These are phyloP conservation scores for Chironex yamaguchii DNA, from an alignment of 30 jellyfish, hydroid and myxozoan genomes.

Conservation along the genomic window DNA sequence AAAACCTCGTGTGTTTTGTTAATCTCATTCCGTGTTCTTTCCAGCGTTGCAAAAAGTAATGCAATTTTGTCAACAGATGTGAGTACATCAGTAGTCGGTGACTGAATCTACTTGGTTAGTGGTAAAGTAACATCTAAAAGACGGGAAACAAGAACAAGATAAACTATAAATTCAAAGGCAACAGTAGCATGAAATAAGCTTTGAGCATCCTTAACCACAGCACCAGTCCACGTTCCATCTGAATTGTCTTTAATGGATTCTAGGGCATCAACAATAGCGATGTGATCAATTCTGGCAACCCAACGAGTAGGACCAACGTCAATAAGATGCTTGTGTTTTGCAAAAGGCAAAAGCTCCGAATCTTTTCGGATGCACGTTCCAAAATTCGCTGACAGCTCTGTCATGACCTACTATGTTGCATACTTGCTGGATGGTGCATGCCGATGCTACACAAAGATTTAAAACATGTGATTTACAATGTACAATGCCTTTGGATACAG, in stretches of 20 bases:
- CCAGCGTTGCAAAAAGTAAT: slow-evolving; percentile 7
- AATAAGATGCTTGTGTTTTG: not conserved
- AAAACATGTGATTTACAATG: slow-evolving; percentile 51
- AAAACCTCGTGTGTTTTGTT: not conserved
- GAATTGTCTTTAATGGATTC: not conserved
- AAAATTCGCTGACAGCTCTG: slow-evolving; percentile 17
- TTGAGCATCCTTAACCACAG: slow-evolving; percentile 10
- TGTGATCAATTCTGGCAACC: slow-evolving; percentile 28
- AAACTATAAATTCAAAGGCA: slow-evolving; percentile 25
- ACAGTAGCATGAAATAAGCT: not conserved
- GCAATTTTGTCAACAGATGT: not conserved
- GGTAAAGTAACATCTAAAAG: slow-evolving; percentile 28
- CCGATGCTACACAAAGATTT: slow-evolving; percentile 56
- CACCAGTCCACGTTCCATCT: slow-evolving; percentile 3
- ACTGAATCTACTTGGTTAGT: slow-evolving; percentile 55
- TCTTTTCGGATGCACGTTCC: slow-evolving; percentile 21
- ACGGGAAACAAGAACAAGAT: slow-evolving; percentile 44
- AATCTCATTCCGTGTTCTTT: not conserved
- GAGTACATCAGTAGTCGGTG: slow-evolving; percentile 18
- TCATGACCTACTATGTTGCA: slow-evolving; percentile 17
- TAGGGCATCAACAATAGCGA: slow-evolving; percentile 4
- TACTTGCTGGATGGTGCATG: slow-evolving; percentile 26
- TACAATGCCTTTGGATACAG: slow-evolving; percentile 49
- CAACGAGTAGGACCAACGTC: slow-evolving; percentile 52
- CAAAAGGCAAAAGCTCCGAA: not conserved